phyloP scores from a whole-genome alignment of 2,888 invertebrate genomes.

The Mesopsocus fuscifrons region DNA sequence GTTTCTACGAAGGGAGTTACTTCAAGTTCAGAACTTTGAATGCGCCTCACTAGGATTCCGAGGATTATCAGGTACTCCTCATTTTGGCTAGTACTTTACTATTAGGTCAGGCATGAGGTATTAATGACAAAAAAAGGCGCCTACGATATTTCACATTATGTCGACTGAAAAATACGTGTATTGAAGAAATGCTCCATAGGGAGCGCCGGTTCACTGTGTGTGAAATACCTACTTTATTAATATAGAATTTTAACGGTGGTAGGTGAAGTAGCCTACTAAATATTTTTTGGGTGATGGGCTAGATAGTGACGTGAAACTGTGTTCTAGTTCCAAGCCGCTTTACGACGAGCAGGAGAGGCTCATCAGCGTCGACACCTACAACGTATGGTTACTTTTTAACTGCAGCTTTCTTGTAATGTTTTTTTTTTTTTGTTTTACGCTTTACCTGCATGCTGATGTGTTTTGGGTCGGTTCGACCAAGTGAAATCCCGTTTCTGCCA shows the following conservation, averaged over 20 bases:
- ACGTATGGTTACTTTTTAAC: not conserved
- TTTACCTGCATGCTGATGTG: no score
- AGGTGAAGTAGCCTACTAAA: no score
- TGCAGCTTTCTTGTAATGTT: not conserved
- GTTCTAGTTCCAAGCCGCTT: conserved; percentile 9
- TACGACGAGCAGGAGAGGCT: not conserved
- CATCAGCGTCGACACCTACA: not conserved
- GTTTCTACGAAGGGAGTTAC: conserved; percentile 53
- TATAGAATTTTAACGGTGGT: no score
- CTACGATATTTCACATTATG: not conserved
- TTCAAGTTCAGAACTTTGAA: conserved; percentile 51
- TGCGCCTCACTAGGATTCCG: conserved; percentile 57
- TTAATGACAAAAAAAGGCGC: not conserved
- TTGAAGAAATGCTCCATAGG: not conserved
- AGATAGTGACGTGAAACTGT: not conserved
- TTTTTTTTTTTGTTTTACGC: no score
- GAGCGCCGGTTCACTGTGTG: no score
- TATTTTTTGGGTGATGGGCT: no score
- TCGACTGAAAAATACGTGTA: not conserved
- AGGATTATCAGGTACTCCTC: conserved; percentile 43
- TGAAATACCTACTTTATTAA: no score
- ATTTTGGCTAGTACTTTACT: not conserved
- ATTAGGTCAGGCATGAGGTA: not conserved
- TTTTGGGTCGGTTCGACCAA: no score
- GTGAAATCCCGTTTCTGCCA: no score